These are phyloP conservation scores for Alcedo quadribrachys DNA, from an alignment of 2,797 vertebrate species.

Conservation along the genomic window DNA sequence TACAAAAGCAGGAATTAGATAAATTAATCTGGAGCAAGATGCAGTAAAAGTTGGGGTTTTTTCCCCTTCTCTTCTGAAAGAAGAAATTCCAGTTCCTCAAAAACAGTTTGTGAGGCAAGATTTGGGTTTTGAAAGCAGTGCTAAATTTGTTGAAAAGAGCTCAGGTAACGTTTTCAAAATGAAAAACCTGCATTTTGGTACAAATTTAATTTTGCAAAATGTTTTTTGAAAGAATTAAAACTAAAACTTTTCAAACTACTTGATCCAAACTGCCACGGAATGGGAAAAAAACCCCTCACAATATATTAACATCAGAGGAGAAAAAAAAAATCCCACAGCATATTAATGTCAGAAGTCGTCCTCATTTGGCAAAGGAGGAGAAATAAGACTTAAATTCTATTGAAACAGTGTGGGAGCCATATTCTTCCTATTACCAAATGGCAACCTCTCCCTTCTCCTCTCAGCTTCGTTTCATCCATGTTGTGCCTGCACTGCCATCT, in stretches of 20 bases:
- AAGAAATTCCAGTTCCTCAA: not conserved
- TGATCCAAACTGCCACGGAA: not conserved
- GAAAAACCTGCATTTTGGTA: not conserved
- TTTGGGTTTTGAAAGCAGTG: not conserved
- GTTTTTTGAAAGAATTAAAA: not conserved
- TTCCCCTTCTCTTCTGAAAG: not conserved
- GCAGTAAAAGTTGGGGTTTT: not conserved
- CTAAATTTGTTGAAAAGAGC: not conserved
- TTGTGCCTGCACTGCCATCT: not conserved
- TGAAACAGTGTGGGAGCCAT: not conserved
- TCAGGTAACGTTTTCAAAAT: not conserved
- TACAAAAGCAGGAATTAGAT: not conserved
- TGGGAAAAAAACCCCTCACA: too few relatives aligned
- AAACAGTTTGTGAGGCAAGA: not conserved
- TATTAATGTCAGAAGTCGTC: not conserved
- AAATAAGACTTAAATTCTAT: not conserved
- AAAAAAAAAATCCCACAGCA: accelerated
- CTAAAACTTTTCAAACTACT: not conserved
- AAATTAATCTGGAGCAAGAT: not conserved
- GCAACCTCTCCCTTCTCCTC: not conserved
- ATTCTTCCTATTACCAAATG: not conserved
- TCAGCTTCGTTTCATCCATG: not conserved
- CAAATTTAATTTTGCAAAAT: not conserved
- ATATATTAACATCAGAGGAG: not conserved
- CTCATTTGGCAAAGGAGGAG: not conserved